phyloP scores from a whole-genome alignment of 2,888 invertebrate species.

The Bursaphelenchus okinawaensis region DNA sequence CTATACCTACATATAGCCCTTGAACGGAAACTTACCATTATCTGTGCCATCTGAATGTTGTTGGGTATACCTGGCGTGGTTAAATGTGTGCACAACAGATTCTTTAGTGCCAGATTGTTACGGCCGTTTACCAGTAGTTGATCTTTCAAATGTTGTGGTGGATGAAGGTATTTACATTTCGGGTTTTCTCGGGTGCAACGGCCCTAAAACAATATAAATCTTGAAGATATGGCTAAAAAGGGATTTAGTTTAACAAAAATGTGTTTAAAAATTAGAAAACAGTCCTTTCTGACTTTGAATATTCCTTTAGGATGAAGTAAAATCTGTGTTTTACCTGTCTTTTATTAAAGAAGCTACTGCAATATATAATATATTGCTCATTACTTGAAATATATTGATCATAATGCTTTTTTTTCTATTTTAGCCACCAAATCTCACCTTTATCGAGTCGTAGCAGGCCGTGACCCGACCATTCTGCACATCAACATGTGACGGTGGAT shows the following conservation, averaged over 20 bases:
- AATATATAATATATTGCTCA: too few species aligned
- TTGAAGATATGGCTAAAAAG: too few species aligned
- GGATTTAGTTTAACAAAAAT: too few species aligned
- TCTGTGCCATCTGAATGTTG: constrained; percentile 14
- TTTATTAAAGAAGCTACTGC: too few species aligned
- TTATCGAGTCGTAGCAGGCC: constrained; percentile 99
- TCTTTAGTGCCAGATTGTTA: constrained; percentile 94
- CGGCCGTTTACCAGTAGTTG: constrained; percentile 98
- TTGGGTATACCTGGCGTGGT: constrained; percentile 20
- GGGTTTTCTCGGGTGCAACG: constrained; percentile 99
- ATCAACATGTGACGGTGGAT: constrained; percentile 97
- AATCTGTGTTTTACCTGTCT: too few species aligned
- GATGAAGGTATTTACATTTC: constrained; percentile 99
- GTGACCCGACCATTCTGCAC: constrained; percentile 99
- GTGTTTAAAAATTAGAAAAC: too few species aligned
- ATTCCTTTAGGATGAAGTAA: too few species aligned
- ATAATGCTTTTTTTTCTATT: too few species aligned
- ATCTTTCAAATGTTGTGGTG: constrained; percentile 98
- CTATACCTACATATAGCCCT: too few species aligned
- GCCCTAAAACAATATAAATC: constrained; percentile 70
- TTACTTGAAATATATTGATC: too few species aligned
- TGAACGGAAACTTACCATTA: constrained; percentile 20
- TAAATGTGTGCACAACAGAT: constrained; percentile 29
- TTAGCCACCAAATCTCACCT: constrained; percentile 74
- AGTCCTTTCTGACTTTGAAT: too few species aligned